A percentile compares a stretch with the other conserved stretches of the same genome.
Evolutionary conservation across 2,888 invertebrate species (phyloP).

Genomic region (Dasypogon diadema): DNA sequence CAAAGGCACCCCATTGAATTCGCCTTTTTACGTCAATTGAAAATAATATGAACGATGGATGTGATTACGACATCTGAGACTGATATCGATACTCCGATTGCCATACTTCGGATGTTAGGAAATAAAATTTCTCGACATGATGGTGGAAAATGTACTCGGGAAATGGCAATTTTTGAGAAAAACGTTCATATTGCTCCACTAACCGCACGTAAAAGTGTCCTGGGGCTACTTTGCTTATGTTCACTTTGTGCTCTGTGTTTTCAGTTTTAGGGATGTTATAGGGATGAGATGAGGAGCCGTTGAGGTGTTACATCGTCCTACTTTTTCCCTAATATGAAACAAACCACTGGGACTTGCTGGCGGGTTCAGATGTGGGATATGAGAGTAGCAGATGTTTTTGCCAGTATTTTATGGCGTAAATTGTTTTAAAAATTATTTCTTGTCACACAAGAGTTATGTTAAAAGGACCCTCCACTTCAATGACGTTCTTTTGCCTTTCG

Average conservation of each 20-base stretch:
- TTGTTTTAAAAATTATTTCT: slow-evolving; percentile 51
- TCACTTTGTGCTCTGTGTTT: slow-evolving; percentile 37
- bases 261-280: slow-evolving; percentile 18
- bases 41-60: slow-evolving; percentile 42
- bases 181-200: neutral
- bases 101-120: slow-evolving; percentile 2
- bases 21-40: slow-evolving; percentile 49
- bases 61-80: slow-evolving; percentile 40
- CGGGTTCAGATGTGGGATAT: slow-evolving; percentile 3
- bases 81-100: slow-evolving; percentile 23
- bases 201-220: slow-evolving; percentile 45
- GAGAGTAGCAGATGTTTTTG: slow-evolving; percentile 46
- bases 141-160: neutral
- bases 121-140: neutral
- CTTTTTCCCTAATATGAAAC: no score
- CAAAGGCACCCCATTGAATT: slow-evolving; percentile 41
- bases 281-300: neutral
- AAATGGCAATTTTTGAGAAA: neutral
- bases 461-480: slow-evolving; percentile 20
- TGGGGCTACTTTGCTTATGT: slow-evolving; percentile 30
- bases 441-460: slow-evolving; percentile 50
- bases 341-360: neutral
- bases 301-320: slow-evolving; percentile 27
- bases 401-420: slow-evolving; percentile 43
- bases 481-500: slow-evolving; percentile 2